These are phyloP conservation scores for Azemiops feae DNA, from an alignment of 2,113 vertebrate genomes.

Conservation along the genomic window DNA sequence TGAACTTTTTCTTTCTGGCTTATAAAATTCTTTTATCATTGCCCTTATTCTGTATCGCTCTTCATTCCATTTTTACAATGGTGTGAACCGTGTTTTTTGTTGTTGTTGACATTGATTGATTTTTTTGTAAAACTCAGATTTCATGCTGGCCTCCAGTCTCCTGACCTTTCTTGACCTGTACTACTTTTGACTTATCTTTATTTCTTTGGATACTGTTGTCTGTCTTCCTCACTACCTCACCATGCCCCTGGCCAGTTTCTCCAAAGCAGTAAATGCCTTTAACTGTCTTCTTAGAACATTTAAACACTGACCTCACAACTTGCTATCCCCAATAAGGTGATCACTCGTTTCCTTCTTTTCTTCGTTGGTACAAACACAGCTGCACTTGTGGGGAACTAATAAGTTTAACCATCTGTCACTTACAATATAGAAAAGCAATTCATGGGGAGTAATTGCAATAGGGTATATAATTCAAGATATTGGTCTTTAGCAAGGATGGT, in stretches of 20 bases:
- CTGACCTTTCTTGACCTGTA: slow-evolving; percentile 8
- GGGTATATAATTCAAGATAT: background rate
- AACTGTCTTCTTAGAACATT: background rate
- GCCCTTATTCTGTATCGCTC: too few relatives aligned
- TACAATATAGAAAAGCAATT: background rate
- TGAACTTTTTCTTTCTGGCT: background rate
- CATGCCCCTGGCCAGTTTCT: background rate
- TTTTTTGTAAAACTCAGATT: background rate
- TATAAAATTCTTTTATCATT: background rate
- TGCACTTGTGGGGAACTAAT: background rate
- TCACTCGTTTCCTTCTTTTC: background rate
- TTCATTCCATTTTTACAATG: background rate
- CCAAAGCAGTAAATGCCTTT: background rate
- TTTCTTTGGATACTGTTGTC: slow-evolving; percentile 15
- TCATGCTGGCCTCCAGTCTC: background rate
- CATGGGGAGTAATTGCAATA: background rate
- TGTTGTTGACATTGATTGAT: slow-evolving; percentile 3
- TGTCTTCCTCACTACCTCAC: background rate
- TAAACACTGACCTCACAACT: background rate
- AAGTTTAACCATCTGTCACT: background rate
- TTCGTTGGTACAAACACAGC: background rate
- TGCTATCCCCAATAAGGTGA: background rate
- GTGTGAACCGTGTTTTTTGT: background rate
- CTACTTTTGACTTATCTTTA: slow-evolving; percentile 14
- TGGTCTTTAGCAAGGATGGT: background rate